Percentiles rank a stretch among this genome's conserved stretches.
Conservation (phyloP, 2,113 vertebrate genomes). For the Myxocyprinus asiaticus region DNA sequence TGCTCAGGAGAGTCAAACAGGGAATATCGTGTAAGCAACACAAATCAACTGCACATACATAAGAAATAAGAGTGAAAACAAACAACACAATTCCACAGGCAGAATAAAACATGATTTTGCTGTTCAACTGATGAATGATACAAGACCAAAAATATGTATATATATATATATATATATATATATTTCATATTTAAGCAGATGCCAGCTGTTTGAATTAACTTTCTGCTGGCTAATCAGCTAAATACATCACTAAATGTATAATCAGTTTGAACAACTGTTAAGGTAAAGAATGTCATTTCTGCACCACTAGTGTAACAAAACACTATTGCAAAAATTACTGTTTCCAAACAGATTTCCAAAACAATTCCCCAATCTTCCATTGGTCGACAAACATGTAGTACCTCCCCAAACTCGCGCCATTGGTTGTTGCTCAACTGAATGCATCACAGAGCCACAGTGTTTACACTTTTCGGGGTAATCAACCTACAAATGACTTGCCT, state of each 20-base stretch:
- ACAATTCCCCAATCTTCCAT: too few species aligned
- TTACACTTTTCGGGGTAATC: too few species aligned
- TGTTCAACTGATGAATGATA: slow-evolving; percentile 20
- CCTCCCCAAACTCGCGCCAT: too few species aligned
- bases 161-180: too few species aligned
- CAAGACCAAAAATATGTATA: slow-evolving; percentile 1
- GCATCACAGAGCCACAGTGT: too few species aligned
- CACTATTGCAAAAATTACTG: too few species aligned
- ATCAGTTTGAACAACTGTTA: neutral
- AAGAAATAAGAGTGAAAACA: neutral
- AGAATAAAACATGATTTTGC: neutral
- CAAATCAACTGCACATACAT: neutral
- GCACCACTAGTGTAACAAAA: too few species aligned
- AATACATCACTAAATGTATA: slow-evolving; percentile 6
- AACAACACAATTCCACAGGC: slow-evolving; percentile 23
- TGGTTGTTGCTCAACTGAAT: too few species aligned
- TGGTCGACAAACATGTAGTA: too few species aligned
- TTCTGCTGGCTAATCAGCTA: neutral
- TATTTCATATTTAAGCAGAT: slow-evolving; percentile 34
- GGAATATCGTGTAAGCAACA: slow-evolving; percentile 4
- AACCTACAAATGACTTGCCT: too few species aligned
- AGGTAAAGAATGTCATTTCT: too few species aligned
- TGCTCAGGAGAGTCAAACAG: neutral
- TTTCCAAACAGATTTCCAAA: too few species aligned
- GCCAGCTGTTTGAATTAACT: neutral